Evolutionary conservation across 2,888 invertebrate genomes (phyloP), one percentile per base, ranked within the genome.

Genomic region (Leucoma salicis): DNA sequence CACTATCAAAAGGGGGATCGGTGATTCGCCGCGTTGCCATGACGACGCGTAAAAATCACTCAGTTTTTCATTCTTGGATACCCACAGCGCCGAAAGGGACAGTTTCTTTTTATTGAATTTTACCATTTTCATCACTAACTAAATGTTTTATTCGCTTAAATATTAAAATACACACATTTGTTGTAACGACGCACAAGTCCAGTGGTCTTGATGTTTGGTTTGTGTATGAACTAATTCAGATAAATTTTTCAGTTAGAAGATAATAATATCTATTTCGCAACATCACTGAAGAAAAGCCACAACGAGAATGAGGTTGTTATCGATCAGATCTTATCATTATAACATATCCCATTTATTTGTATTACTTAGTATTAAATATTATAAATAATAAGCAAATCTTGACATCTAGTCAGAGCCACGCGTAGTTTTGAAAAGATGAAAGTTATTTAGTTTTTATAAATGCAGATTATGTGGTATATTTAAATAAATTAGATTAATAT

Each of bases 11-110:
- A 88, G 49, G 1, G 84, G 83, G 14, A 82, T 43, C 6, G 83
- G 63, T 0, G 84, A 80, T 11, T 86, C 86, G 29, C 86, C 84
- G 11, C 71, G 73, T 65, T 88, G 87, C 85, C 86, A 88, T 79
- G 87, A 78, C 55, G 82, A 81, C 32, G 80, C 64, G 50, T 79
- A 80, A 56, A 88, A 89, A 56, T 89, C 84, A 54, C 81, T 85
- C 29, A 77, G 37, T 55, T 62, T 77, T 14, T 82, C 84, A 52
- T 82, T 69, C 8, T 73, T 67, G 4, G 78, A 66, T 52, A 89
- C 84, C 88, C 87, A 87, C 40, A 84, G 60, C 42, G 78, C 73
- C 53, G 84, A 74, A 12, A 80, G 45, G 31, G 74, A 56, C 3
- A 79, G 51, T 51, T 49, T 63, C 59, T 75, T 79, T 70, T 77